Conservation (phyloP, 2,797 vertebrate species). For the Oophaga sylvatica region DNA sequence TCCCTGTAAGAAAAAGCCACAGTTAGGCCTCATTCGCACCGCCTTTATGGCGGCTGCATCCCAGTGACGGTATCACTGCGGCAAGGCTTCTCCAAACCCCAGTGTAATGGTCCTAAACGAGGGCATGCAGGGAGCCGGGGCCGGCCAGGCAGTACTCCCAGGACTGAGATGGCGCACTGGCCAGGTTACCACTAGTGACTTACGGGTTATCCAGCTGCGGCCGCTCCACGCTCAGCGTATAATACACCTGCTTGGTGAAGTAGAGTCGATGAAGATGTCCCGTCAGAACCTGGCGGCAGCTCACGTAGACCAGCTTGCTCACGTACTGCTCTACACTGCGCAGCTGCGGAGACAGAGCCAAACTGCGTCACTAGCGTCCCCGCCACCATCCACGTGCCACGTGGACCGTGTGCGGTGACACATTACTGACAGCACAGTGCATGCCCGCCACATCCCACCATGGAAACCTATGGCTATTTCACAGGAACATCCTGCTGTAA, state of each 20-base stretch:
- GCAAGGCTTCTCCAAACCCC: not conserved
- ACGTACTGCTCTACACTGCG: conserved; percentile 95
- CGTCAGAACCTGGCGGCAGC: conserved; percentile 89
- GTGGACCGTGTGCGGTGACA: too few species aligned
- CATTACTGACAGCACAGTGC: too few species aligned
- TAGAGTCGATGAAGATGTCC: conserved; percentile 88
- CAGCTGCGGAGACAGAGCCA: conserved; percentile 73
- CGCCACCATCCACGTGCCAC: too few species aligned
- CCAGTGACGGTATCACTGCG: not conserved
- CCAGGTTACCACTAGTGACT: conserved; percentile 58
- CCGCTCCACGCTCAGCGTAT: conserved; percentile 86
- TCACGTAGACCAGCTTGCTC: conserved; percentile 89
- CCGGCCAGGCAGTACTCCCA: too few species aligned
- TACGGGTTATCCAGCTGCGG: conserved; percentile 95
- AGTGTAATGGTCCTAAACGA: too few species aligned
- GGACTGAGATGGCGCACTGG: too few species aligned
- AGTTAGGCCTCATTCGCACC: not conserved
- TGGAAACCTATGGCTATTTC: too few species aligned
- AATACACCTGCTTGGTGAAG: conserved; percentile 90
- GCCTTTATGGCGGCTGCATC: not conserved
- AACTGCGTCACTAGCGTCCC: too few species aligned
- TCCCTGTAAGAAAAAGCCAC: conserved; percentile 76
- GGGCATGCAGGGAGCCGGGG: too few species aligned
- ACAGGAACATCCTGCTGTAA: too few species aligned
- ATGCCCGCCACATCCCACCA: too few species aligned